Evolutionary conservation across 2,888 invertebrate genomes (phyloP), one percentile per base, ranked within the genome.

Genomic region (Baronia brevicornis): DNA sequence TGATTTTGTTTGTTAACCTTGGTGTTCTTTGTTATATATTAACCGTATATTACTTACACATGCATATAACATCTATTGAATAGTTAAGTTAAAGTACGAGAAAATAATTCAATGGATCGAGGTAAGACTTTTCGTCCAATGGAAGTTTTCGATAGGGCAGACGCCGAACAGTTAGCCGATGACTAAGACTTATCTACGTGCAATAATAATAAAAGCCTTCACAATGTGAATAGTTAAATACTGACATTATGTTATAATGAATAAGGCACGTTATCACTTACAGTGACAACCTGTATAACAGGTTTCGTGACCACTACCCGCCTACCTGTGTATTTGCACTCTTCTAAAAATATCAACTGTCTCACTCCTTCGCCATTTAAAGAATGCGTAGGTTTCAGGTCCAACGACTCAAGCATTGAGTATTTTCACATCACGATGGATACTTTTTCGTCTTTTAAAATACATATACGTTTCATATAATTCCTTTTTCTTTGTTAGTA

Each of bases 221-320:
- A 18, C 34, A 3, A 15, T 9, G 12, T n/a, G 23, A 28, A 22
- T 46, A 48, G 39, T 24, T 41, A 31, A 65, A 42, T 57, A 38
- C 56, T 38, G 41, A 53, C 63, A 51, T 49, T 52, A 58, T 48
- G 15, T 2, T 31, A 19, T 36, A 7, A 22, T 31, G 10, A 13
- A 46, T 56, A 62, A 46, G 56, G 57, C 46, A 43, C 33, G 22
- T 56, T 61, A 52, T 67, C 39, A 40, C 38, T 31, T 33, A 22
- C 21, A 22, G 40, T 35, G 44, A 47, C 39, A 44, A 53, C 51
- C 37, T 42, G 50, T 48, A 49, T 47, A 69, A 77, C 78, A 68
- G 64, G 77, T 78, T 73, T 67, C 48, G 59, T 65, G 64, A 64
- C 69, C 71, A 58, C 69, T 63, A 57, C 52, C 57, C 57, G 54